Evolutionary conservation across 23 tunicate species (phyloP), one percentile per base, ranked within the genome.

Genomic region (Halocynthia aurantium): DNA sequence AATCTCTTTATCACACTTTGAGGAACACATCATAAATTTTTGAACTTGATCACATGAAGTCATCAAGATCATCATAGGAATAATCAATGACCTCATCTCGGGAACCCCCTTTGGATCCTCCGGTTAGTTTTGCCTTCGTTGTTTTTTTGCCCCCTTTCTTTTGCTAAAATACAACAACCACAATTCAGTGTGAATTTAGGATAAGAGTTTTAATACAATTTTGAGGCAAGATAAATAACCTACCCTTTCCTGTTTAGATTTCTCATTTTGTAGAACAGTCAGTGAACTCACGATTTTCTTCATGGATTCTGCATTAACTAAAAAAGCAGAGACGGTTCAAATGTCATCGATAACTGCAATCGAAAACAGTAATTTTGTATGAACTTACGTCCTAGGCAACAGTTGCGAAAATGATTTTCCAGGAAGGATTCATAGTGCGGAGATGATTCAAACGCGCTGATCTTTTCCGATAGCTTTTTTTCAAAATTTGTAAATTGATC

Each of bases 351-450:
- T 64, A 70, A 31, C 20, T 70, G 57, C 6, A 10, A 0, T 18
- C 52, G 51, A 78, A 53, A 60, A 77, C 10, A 40, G 22, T 61
- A 15, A n/a, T 52, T 5, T 5, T 17, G 62, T 22, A 64, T 62
- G n/a, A 49, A 80, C 96, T 80, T 62, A 90, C 96, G 66, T 57
- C 53, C 52, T 15, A 90, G 60, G 11, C 79, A 75, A 50, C 87
- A 84, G 13, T 91, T 75, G 20, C 60, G 22, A 10, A 91, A 8
- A 22, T 85, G 52, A 6, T 73, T 81, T 63, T 85, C 86, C 19
- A 91, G 62, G 52, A 85, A 67, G 72, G 63, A 91, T 40, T 67
- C 72, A 67, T 91, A 91, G 69, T 91, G 97, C 22, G 97, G 97
- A 10, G 90, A 85, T 7, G 80, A 61, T 77, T 91, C 97, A 40